These are phyloP conservation scores for Cheilosia pagana DNA, from an alignment of 2,888 invertebrate genomes.

Conservation along the genomic window DNA sequence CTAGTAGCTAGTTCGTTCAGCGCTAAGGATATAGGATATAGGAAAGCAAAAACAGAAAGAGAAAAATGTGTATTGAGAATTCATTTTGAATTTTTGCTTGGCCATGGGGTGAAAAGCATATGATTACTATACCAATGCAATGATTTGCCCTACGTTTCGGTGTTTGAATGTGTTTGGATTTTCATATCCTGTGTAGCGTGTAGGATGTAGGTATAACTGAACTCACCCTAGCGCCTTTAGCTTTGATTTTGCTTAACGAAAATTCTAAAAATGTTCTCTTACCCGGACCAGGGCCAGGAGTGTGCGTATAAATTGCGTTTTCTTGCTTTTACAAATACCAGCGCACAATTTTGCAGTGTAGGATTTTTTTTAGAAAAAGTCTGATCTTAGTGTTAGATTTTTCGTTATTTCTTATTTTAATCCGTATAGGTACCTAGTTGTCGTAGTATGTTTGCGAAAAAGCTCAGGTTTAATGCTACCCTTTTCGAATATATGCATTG, in stretches of 20 bases:
- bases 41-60: conserved; percentile 33
- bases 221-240: conserved; percentile 8
- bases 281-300: conserved; percentile 44
- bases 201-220: no score
- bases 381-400: conserved; percentile 30
- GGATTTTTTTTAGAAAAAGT: conserved; percentile 7
- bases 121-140: conserved; percentile 31
- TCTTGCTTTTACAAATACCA: conserved; percentile 13
- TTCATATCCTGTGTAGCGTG: conserved; percentile 18
- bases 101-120: conserved; percentile 24
- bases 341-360: background rate
- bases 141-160: conserved; percentile 11
- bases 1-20: conserved; percentile 19
- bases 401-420: conserved; percentile 25
- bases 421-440: background rate
- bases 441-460: conserved; percentile 10
- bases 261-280: conserved; percentile 42
- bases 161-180: conserved; percentile 9
- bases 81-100: conserved; percentile 59
- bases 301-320: conserved; percentile 53
- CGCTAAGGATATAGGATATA: conserved; percentile 35
- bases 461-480: conserved; percentile 9
- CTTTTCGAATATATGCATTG: background rate
- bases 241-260: conserved; percentile 18
- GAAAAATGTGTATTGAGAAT: conserved; percentile 53